These are phyloP conservation scores for Malurus splendens DNA, from an alignment of 2,797 vertebrate genomes.

Conservation along the genomic window DNA sequence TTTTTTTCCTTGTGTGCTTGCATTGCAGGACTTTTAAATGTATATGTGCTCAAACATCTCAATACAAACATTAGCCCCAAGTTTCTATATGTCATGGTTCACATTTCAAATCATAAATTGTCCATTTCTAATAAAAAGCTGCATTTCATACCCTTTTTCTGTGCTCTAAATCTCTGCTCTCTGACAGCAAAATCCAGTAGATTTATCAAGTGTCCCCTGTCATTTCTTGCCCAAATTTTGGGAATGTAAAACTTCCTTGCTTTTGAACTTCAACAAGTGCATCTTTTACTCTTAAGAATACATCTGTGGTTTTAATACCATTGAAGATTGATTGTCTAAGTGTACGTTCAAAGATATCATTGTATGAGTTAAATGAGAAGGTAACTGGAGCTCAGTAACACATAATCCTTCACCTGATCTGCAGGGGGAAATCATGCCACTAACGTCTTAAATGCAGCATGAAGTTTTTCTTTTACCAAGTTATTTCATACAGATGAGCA, in stretches of 20 bases:
- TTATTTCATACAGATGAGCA: neutral
- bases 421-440: neutral
- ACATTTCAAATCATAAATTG: neutral
- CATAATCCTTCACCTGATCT: neutral
- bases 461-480: neutral
- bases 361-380: neutral
- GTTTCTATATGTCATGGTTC: neutral
- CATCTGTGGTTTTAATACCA: neutral
- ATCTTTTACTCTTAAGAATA: neutral
- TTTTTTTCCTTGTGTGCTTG: neutral
- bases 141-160: neutral
- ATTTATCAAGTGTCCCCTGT: rapidly evolving
- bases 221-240: neutral
- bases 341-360: neutral
- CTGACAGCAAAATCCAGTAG: neutral
- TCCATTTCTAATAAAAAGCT: neutral
- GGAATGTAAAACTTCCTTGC: neutral
- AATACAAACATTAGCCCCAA: neutral
- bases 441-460: neutral
- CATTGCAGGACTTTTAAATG: neutral
- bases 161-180: neutral
- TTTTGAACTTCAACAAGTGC: neutral
- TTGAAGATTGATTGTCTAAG: neutral
- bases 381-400: neutral
- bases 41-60: neutral